Evolutionary conservation across 2,888 invertebrate genomes (phyloP), one percentile per base, ranked within the genome.

Genomic region (Cancer borealis): DNA sequence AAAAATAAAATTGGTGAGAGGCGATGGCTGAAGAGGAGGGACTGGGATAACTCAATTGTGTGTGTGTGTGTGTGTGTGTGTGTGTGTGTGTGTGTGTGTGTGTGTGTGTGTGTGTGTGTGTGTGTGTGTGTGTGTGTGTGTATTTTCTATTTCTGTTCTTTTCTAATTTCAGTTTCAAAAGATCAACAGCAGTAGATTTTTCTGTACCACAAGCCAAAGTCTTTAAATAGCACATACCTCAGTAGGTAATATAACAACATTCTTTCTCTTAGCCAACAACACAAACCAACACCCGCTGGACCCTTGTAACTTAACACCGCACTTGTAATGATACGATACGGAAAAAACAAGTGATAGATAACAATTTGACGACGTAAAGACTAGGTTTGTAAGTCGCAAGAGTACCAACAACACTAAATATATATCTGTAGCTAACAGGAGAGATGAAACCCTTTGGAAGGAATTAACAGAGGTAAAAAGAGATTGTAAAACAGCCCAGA

Each of bases 21-120:
- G 66, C 66, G 66, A n/a, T n/a, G 66, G n/a, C 8, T 17, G 54
- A 54, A 17, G 54, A 54, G 66, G 4, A 66, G 66, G 17, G 21
- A n/a, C 66, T 66, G 66, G n/a, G 21, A 14, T 54, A 14, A n/a
- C n/a, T 66, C n/a, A n/a, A n/a, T 66, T 66, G 66, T 66, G 66
- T 66, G 66, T 66, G 66, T 66, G 66, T 66, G 66, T 66, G 66
- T 66, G 66, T 66, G 66, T 66, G 66, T 66, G n/a, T n/a, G 21
- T n/a, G 66, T 21, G n/a, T 66, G 66, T 66, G 66, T 66, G 66
- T 66, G 66, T 66, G 66, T 66, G 21, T 66, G 66, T 66, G 66
- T 66, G 66, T 66, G 66, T 66, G 66, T 66, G 66, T 66, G 66
- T 66, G 66, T 66, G 66, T 66, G 66, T 66, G 66, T 66, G 66